These are phyloP conservation scores for Parthenolecanium corni DNA, from an alignment of 2,888 invertebrate species.

Conservation along the genomic window DNA sequence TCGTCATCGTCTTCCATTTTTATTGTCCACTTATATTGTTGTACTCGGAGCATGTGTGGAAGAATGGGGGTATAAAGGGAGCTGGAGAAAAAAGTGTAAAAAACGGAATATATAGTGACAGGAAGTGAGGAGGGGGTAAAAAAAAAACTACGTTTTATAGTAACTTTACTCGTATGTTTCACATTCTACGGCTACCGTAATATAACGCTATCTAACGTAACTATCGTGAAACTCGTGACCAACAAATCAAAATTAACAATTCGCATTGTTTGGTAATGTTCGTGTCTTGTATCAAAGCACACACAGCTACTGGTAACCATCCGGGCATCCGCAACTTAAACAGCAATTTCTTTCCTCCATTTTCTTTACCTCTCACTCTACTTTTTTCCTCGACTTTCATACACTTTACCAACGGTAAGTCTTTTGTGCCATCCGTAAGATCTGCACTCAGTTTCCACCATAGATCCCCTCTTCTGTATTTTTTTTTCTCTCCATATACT, in stretches of 20 bases:
- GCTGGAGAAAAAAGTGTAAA: not conserved
- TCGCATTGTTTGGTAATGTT: slow-evolving; percentile 28
- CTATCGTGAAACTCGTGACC: slow-evolving; percentile 28
- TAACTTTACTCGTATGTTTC: slow-evolving; percentile 11
- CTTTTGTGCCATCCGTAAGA: no score
- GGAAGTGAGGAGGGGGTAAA: not conserved
- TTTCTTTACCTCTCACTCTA: not conserved
- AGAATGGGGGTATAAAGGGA: no score
- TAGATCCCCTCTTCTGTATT: no score
- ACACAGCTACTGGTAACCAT: slow-evolving; percentile 17
- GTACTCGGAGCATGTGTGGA: no score
- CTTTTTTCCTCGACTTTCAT: not conserved
- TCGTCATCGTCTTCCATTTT: no score
- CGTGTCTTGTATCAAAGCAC: slow-evolving; percentile 22
- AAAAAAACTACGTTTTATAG: slow-evolving; percentile 1
- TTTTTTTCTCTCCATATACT: not conserved
- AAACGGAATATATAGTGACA: not conserved
- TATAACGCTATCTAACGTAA: slow-evolving; percentile 28
- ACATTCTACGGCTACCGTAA: slow-evolving; percentile 23
- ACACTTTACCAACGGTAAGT: not conserved
- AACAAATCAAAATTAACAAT: slow-evolving; percentile 28
- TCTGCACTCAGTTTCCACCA: no score
- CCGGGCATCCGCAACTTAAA: slow-evolving; percentile 3
- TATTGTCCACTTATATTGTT: no score
- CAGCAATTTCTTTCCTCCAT: not conserved